These are phyloP conservation scores for Cromileptes altivelis DNA, from an alignment of 2,113 vertebrate genomes.

Conservation along the genomic window DNA sequence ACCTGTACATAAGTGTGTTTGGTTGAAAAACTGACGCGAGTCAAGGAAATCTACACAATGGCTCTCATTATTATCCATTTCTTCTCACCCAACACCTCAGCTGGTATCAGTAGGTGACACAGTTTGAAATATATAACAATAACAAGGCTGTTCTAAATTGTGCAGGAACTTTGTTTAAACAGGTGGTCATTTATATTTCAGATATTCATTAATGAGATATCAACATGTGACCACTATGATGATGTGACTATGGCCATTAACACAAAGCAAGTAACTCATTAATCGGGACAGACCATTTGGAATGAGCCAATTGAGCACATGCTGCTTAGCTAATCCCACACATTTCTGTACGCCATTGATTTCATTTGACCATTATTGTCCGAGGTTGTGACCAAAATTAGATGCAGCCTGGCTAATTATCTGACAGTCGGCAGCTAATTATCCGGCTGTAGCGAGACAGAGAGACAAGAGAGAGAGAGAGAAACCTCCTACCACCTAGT, in stretches of 20 bases:
- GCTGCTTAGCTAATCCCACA: conserved; percentile 74
- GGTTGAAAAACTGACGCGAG: conserved; percentile 37
- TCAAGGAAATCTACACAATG: conserved; percentile 38
- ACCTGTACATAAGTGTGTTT: conserved; percentile 50
- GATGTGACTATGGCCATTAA: conserved; percentile 50
- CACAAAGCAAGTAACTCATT: conserved; percentile 56
- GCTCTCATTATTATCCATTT: conserved; percentile 63
- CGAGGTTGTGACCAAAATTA: conserved; percentile 82
- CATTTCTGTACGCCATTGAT: conserved; percentile 75
- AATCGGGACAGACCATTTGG: conserved; percentile 61
- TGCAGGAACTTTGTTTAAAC: conserved; percentile 8
- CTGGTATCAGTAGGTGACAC: conserved; percentile 29
- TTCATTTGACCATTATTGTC: conserved; percentile 81
- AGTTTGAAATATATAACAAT: conserved; percentile 44
- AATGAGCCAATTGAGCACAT: conserved; percentile 72
- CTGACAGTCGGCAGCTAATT: conserved; percentile 81
- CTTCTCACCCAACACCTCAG: conserved; percentile 42
- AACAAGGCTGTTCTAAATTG: conserved; percentile 36
- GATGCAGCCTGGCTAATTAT: conserved; percentile 80
- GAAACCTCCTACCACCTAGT: conserved; percentile 36
- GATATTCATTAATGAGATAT: conserved; percentile 37
- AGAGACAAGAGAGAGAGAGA: conserved; percentile 28
- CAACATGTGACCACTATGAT: conserved; percentile 45
- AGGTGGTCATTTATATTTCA: conserved; percentile 7
- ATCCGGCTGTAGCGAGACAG: conserved; percentile 60